Evolutionary conservation across 2,888 invertebrate genomes (phyloP).

Genomic region (Acheta domesticus): DNA sequence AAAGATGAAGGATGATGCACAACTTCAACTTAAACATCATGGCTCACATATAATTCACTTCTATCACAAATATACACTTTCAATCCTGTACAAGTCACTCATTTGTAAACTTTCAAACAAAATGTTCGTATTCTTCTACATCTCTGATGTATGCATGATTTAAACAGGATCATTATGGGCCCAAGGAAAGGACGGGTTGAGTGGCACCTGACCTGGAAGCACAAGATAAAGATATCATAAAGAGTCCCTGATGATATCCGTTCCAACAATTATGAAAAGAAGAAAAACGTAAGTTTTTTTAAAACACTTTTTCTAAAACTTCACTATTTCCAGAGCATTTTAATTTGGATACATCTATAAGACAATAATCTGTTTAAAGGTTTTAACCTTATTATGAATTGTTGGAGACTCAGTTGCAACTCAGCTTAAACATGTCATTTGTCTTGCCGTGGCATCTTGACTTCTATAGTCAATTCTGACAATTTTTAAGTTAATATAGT

Average conservation of each 20-base stretch:
- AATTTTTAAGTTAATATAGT: no score
- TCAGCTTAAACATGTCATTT: no score
- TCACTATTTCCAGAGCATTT: no score
- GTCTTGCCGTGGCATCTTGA: no score
- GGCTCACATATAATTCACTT: slow-evolving; percentile 3
- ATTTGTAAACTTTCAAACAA: not conserved
- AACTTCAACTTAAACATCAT: slow-evolving; percentile 18
- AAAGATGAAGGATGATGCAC: slow-evolving; percentile 9
- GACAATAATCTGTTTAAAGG: no score
- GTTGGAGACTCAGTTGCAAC: no score
- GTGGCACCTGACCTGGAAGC: slow-evolving; percentile 2
- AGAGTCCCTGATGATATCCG: not conserved
- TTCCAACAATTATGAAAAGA: not conserved
- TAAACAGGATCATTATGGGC: slow-evolving; percentile 18
- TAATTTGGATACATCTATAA: no score
- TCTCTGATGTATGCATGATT: not conserved
- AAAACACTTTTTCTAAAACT: no score
- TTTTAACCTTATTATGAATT: no score
- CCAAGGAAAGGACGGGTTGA: slow-evolving; percentile 18
- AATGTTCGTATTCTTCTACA: not conserved
- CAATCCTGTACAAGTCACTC: slow-evolving; percentile 2
- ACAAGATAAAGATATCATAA: not conserved
- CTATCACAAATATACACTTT: slow-evolving; percentile 18
- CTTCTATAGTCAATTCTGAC: no score
- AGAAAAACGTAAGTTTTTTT: not conserved